phyloP scores from a whole-genome alignment of 2,113 vertebrate genomes.

The Vireo altiloquus region DNA sequence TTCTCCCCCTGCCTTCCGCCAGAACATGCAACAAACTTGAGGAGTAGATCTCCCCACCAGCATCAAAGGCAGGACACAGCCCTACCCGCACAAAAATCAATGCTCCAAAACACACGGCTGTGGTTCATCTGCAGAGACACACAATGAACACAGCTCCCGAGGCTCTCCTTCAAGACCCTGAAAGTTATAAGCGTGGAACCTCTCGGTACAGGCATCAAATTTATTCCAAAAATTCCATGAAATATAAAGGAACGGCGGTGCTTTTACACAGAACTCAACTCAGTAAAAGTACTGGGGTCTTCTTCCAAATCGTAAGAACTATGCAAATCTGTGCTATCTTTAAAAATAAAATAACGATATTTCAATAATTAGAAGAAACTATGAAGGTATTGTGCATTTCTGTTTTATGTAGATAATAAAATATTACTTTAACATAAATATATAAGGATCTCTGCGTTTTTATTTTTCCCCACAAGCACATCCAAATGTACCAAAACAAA shows the following conservation, averaged over 20 bases:
- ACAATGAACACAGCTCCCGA: conserved; percentile 16
- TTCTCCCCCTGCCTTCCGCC: neutral
- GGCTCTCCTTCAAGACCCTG: neutral
- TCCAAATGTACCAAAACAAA: conserved; percentile 91
- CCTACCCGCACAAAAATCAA: neutral
- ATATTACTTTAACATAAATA: conserved; percentile 92
- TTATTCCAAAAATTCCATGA: conserved; percentile 74
- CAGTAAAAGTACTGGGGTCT: conserved; percentile 47
- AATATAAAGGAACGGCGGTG: conserved; percentile 69
- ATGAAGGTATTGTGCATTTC: conserved; percentile 94
- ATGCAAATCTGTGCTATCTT: conserved; percentile 68
- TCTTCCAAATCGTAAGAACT: conserved; percentile 50
- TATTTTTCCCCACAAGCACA: conserved; percentile 92
- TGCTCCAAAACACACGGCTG: conserved; percentile 3
- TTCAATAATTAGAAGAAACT: conserved; percentile 95
- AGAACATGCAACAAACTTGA: neutral
- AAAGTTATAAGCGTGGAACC: conserved; percentile 63
- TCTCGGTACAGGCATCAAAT: conserved; percentile 67
- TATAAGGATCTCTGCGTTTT: conserved; percentile 91
- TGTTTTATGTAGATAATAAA: conserved; percentile 96
- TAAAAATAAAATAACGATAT: conserved; percentile 80
- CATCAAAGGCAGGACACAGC: neutral
- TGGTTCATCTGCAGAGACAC: neutral
- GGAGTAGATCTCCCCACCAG: neutral
- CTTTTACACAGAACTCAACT: conserved; percentile 66